phyloP scores from a whole-genome alignment of 1,140 invertebrate species.

The Pogonomyrmex barbatus region DNA sequence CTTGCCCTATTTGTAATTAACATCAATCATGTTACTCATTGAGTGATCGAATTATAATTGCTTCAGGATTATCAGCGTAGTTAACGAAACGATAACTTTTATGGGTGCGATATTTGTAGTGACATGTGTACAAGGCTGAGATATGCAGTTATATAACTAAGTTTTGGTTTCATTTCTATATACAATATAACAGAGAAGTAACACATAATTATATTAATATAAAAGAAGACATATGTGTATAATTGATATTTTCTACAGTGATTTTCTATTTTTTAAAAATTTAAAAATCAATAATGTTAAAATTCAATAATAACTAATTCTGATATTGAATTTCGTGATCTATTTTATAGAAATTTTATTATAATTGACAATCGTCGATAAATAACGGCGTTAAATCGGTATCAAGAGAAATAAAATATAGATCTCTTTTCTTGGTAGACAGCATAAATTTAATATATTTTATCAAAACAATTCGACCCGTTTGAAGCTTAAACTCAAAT shows the following conservation, averaged over 20 bases:
- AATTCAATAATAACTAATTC: not conserved
- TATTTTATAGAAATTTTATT: not conserved
- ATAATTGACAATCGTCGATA: not conserved
- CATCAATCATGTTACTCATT: not conserved
- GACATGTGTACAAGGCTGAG: not conserved
- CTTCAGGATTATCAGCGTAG: not conserved
- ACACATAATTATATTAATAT: not conserved
- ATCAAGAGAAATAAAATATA: not conserved
- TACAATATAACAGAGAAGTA: not conserved
- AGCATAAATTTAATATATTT: not conserved
- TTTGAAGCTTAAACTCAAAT: not conserved
- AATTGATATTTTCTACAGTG: not conserved
- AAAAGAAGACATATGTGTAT: not conserved
- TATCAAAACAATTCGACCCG: not conserved
- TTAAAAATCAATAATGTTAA: constrained; percentile 12
- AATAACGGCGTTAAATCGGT: not conserved
- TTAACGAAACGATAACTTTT: constrained; percentile 40
- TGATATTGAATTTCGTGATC: not conserved
- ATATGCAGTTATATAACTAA: not conserved
- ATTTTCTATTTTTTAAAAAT: not conserved
- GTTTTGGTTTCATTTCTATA: not conserved
- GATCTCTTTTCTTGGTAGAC: not conserved
- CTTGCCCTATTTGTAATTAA: not conserved
- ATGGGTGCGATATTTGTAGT: constrained; percentile 6
- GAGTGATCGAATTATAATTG: not conserved